Evolutionary conservation across 2,797 vertebrate genomes (phyloP).

Genomic region (Takifugu ocellatus): DNA sequence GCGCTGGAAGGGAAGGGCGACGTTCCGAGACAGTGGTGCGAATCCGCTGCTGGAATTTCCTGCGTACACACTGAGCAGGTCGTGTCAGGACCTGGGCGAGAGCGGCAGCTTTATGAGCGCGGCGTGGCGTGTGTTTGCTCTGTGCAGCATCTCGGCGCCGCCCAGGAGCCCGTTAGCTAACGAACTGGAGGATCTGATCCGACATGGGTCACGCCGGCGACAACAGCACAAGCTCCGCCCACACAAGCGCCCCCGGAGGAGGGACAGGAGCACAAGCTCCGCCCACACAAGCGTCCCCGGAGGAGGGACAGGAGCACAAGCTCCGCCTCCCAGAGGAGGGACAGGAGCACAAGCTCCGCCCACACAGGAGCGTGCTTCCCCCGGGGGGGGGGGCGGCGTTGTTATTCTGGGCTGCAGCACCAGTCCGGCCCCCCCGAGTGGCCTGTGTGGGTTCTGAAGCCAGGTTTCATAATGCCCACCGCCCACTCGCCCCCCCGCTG

Average conservation of each 20-base stretch:
- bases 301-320: background rate
- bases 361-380: slow-evolving; percentile 9
- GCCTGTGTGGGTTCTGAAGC: slow-evolving; percentile 76
- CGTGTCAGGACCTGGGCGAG: slow-evolving; percentile 5
- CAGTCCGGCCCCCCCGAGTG: slow-evolving; percentile 56
- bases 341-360: too few relatives aligned
- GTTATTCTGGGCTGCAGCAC: too few relatives aligned
- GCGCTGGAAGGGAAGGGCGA: too few relatives aligned
- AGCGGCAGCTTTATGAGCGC: slow-evolving; percentile 5
- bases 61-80: slow-evolving; percentile 7
- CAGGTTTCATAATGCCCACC: slow-evolving; percentile 74
- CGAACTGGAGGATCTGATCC: too few relatives aligned
- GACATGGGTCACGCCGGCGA: background rate
- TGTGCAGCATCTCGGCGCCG: slow-evolving; percentile 18
- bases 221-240: slow-evolving; percentile 11
- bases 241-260: too few relatives aligned
- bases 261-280: too few relatives aligned
- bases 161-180: too few relatives aligned
- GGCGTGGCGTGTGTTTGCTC: slow-evolving; percentile 28
- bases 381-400: too few relatives aligned
- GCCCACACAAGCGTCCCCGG: background rate
- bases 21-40: background rate
- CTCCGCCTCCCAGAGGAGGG: slow-evolving; percentile 8
- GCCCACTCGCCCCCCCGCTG: slow-evolving; percentile 69
- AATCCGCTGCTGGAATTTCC: slow-evolving; percentile 26